Base-by-base conservation (phyloP, 2,797 vertebrate genomes). In the Petrocephalus schoutedeni region DNA sequence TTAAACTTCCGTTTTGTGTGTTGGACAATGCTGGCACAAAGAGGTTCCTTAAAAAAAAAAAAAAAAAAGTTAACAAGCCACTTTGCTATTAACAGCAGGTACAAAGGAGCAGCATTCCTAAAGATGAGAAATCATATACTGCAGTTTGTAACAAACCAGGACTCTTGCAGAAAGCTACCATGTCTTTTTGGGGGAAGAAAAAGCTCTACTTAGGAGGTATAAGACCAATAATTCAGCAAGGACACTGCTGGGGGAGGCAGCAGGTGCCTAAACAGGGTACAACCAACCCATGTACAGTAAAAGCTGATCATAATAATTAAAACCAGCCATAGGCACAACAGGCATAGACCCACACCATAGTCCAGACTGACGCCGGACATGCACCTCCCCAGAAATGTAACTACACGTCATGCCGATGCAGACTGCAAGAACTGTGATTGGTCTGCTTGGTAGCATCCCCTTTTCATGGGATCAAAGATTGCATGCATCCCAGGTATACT, bases 11-110 rank as follows among this genome's bases (percentile, higher is more conserved):
- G 61, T 4, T 21, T 77, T 86, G 54, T 82, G 86, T 86, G 74
- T 87, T 88, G 58, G 87, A 90, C 21, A 67, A n/a, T 32, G 16
- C 41, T 41, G 28, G 88, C 85, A 89, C 80, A 12, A 89, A 67
- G 85, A 32, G 14, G 51, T 2, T 51, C 28, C 61, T 41, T 4
- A 41, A 41, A 41, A 41, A 41, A 41, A 41, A 41, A 41, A 41
- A n/a, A 64, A 53, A 45, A 10, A 28, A 84, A 67, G 10, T 32
- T 32, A 14, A 16, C 41, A 8, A 83, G 9, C 41, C 45, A 3
- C 14, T n/a, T 10, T 53, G n/a, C n/a, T 9, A 9, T 0, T 84
- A 1, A 83, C 8, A 28, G 10, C 19, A 54, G 14, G 12, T 19
- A 32, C 9, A 54, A 83, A n/a, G 45, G 58, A 59, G 58, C 6